phyloP scores from a whole-genome alignment of 2,888 invertebrate genomes.

The Sipha maydis region DNA sequence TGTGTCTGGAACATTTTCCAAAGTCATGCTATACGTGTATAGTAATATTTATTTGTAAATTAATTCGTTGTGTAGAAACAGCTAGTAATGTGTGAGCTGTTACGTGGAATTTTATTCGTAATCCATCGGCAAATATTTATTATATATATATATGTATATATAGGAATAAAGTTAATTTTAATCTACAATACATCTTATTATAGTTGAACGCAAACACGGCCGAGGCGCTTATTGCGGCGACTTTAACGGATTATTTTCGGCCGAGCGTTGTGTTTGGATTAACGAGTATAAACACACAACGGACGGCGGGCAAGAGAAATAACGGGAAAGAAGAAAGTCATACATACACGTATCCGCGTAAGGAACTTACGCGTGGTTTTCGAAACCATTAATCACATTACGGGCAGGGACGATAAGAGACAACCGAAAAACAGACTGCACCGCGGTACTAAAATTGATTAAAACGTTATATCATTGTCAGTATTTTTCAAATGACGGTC shows the following conservation, averaged over 20 bases:
- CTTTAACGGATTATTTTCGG: conserved; percentile 13
- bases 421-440: conserved; percentile 49
- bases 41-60: too few species aligned
- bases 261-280: conserved; percentile 37
- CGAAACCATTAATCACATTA: conserved; percentile 54
- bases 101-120: neutral
- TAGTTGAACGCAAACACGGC: neutral
- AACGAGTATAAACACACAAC: neutral
- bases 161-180: neutral
- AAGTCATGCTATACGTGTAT: too few species aligned
- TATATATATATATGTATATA: neutral
- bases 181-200: neutral
- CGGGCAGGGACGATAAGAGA: conserved; percentile 37
- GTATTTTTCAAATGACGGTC: conserved; percentile 48
- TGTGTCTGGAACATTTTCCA: too few species aligned
- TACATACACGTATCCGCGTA: conserved; percentile 14
- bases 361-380: conserved; percentile 36
- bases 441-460: conserved; percentile 46
- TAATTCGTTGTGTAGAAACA: neutral
- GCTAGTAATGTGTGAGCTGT: neutral
- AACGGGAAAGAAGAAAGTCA: conserved; percentile 36
- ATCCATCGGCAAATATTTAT: neutral
- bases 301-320: neutral
- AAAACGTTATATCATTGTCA: conserved; percentile 58
- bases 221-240: conserved; percentile 29